These are phyloP conservation scores for Zaprionus taronus DNA, from an alignment of 1,140 invertebrate genomes.

Conservation along the genomic window DNA sequence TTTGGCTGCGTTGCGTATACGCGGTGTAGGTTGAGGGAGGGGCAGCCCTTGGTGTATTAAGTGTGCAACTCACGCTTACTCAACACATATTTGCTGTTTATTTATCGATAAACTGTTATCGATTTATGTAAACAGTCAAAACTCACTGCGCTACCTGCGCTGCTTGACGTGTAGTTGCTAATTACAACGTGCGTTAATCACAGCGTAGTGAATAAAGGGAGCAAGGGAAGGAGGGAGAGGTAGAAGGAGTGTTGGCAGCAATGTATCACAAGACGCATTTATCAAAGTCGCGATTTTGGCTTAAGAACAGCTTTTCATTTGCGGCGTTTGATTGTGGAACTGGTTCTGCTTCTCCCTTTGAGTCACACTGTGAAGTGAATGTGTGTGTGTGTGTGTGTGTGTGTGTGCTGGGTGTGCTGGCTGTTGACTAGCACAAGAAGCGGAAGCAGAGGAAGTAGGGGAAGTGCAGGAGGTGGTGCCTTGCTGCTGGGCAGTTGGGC, in stretches of 20 bases:
- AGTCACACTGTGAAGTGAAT: neutral
- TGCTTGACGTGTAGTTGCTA: neutral
- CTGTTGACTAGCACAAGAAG: conserved; percentile 4
- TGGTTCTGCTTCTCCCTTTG: neutral
- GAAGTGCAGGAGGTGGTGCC: neutral
- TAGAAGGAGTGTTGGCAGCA: neutral
- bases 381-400: too few species aligned
- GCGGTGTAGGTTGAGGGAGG: neutral
- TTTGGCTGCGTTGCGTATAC: too few species aligned
- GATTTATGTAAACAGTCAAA: neutral
- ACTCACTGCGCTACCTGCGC: neutral
- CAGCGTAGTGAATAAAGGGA: neutral
- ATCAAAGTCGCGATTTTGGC: conserved; percentile 5
- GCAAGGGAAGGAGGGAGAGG: neutral
- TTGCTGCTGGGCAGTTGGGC: conserved; percentile 1
- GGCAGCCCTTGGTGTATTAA: neutral
- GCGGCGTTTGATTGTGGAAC: conserved; percentile 3
- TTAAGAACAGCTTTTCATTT: conserved; percentile 24
- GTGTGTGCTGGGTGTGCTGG: neutral
- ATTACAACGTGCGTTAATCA: neutral
- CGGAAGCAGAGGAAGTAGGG: conserved; percentile 8
- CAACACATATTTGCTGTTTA: neutral
- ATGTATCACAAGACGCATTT: neutral
- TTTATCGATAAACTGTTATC: conserved; percentile 1
- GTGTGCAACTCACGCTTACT: neutral